Percentiles rank a stretch among this genome's conserved stretches.
Conservation (phyloP, 2,797 vertebrate genomes). For the Heteromormyrus szaboi region DNA sequence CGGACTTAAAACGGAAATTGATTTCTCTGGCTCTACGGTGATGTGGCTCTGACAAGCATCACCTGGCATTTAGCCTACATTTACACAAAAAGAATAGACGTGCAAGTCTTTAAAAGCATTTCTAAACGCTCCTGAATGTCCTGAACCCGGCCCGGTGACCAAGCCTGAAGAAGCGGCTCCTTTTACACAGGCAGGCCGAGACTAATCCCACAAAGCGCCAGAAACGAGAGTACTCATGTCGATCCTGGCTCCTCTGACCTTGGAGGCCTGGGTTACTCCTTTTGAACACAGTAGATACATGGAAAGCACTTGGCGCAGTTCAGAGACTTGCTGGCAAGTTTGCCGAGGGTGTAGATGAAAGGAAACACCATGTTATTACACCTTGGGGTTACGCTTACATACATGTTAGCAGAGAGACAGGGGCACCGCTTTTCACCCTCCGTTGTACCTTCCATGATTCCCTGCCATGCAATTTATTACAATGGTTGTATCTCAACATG, state of each 20-base stretch:
- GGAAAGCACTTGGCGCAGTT: neutral
- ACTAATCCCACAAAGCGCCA: neutral
- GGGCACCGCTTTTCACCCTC: neutral
- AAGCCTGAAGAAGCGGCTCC: neutral
- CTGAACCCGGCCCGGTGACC: neutral
- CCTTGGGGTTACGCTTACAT: neutral
- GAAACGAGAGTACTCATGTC: neutral
- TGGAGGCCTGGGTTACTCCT: neutral
- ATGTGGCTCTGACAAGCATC: slow-evolving; percentile 64
- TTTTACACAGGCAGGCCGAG: neutral
- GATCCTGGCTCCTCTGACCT: neutral
- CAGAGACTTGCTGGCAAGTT: neutral
- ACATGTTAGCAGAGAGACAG: slow-evolving; percentile 16
- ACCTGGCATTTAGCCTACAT: slow-evolving; percentile 40
- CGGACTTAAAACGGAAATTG: slow-evolving; percentile 83
- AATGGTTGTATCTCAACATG: neutral
- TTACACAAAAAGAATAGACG: neutral
- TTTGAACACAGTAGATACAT: neutral
- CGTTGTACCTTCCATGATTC: neutral
- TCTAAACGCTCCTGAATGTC: neutral
- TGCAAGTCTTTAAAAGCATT: neutral
- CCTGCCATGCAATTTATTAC: neutral
- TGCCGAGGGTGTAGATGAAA: neutral
- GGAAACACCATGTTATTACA: neutral
- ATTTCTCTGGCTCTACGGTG: slow-evolving; percentile 71